Evolutionary conservation across 1,140 invertebrate species (phyloP).

Genomic region (Diabrotica undecimpunctata): DNA sequence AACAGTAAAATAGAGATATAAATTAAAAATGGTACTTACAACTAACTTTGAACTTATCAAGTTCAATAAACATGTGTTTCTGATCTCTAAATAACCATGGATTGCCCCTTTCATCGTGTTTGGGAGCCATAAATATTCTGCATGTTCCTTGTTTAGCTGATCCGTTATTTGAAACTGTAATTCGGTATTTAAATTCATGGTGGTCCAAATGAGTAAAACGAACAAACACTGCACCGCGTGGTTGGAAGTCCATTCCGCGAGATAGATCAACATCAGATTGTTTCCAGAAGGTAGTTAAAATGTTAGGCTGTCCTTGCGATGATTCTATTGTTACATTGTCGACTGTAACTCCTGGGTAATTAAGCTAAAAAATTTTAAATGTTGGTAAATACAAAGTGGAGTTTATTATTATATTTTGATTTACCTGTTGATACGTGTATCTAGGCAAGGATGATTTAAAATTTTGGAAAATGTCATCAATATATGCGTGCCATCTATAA

Average conservation of each 20-base stretch:
- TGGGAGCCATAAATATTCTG: conserved; percentile 69
- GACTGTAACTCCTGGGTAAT: conserved; percentile 63
- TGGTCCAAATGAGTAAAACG: conserved; percentile 75
- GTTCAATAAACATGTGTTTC: conserved; percentile 67
- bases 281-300: conserved; percentile 67
- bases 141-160: background rate
- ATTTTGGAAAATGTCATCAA: conserved; percentile 73
- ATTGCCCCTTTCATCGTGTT: conserved; percentile 59
- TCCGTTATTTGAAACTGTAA: conserved; percentile 59
- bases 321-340: conserved; percentile 64
- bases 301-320: conserved; percentile 56
- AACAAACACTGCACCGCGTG: conserved; percentile 65
- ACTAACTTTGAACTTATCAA: conserved; percentile 68
- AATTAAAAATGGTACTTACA: conserved; percentile 47
- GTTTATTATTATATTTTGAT: background rate
- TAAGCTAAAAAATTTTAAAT: background rate
- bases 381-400: too few species aligned
- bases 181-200: conserved; percentile 60
- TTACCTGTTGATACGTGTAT: conserved; percentile 58
- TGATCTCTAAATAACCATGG: conserved; percentile 53
- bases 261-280: conserved; percentile 70
- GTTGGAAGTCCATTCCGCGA: conserved; percentile 72
- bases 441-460: conserved; percentile 67
- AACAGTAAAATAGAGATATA: too few species aligned
- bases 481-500: conserved; percentile 78